phyloP scores from a whole-genome alignment of 2,113 vertebrate species.

The Tinamus guttatus region DNA sequence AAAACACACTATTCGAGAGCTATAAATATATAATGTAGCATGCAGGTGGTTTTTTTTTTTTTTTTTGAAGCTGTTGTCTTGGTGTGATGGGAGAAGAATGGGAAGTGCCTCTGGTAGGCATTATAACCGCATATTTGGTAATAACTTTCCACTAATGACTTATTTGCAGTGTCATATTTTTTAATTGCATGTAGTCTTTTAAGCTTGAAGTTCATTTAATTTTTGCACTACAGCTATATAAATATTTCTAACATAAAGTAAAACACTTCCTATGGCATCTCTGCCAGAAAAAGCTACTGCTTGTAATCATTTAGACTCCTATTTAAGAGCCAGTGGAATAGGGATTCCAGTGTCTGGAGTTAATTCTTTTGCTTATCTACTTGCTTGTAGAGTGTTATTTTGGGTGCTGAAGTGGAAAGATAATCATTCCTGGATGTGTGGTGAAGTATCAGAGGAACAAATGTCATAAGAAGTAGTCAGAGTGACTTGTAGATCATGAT shows the following conservation, averaged over 20 bases:
- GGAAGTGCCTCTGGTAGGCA: background rate
- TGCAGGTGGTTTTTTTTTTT: too few relatives aligned
- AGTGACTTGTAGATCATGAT: background rate
- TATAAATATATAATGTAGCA: background rate
- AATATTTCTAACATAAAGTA: too few relatives aligned
- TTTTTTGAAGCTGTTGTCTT: background rate
- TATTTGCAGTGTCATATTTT: background rate
- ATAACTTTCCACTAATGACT: background rate
- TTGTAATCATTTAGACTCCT: background rate
- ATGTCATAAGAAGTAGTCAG: background rate
- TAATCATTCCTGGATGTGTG: background rate
- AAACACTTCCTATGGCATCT: background rate
- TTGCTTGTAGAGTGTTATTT: background rate
- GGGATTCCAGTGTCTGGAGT: background rate
- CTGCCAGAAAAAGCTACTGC: background rate
- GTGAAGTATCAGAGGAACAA: background rate
- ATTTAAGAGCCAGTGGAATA: background rate
- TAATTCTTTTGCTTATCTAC: background rate
- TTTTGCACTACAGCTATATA: too few relatives aligned
- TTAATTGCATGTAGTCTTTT: background rate
- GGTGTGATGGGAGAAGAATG: background rate
- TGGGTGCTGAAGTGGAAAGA: background rate
- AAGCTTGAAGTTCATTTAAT: background rate
- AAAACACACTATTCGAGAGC: background rate
- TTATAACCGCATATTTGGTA: fast-evolving